phyloP scores from a whole-genome alignment of 1,140 invertebrate genomes.

The Agraylea sexmaculata region DNA sequence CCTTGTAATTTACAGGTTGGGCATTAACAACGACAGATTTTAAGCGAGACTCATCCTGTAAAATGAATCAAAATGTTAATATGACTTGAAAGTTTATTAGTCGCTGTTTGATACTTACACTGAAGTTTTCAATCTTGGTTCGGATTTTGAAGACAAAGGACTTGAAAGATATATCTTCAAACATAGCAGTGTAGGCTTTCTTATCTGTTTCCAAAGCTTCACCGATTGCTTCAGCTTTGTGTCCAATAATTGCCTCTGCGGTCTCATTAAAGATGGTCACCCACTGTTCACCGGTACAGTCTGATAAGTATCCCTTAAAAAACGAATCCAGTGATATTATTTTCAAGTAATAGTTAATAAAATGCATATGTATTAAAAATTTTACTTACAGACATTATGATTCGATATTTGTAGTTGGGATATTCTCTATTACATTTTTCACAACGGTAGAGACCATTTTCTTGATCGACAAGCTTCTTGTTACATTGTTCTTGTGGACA shows the following conservation, averaged over 20 bases:
- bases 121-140: conserved; percentile 81
- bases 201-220: conserved; percentile 51
- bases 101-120: conserved; percentile 64
- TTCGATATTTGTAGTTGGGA: conserved; percentile 75
- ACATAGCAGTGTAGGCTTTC: conserved; percentile 45
- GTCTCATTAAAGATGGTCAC: conserved; percentile 81
- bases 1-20: conserved; percentile 60
- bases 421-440: conserved; percentile 86
- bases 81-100: conserved; percentile 4
- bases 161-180: conserved; percentile 66
- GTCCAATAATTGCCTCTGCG: conserved; percentile 68
- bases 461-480: conserved; percentile 84
- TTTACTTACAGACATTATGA: conserved; percentile 68
- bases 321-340: conserved; percentile 13
- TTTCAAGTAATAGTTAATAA: not conserved
- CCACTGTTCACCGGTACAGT: conserved; percentile 76
- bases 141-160: conserved; percentile 70
- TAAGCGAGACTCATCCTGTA: conserved; percentile 71
- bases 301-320: conserved; percentile 31
- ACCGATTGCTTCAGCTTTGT: conserved; percentile 68
- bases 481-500: conserved; percentile 80
- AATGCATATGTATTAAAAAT: too few species aligned
- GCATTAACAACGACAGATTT: conserved; percentile 60
- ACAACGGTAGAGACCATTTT: conserved; percentile 81
- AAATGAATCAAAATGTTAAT: conserved; percentile 15